A percentile compares a stretch with the other conserved stretches of the same genome.
These are phyloP conservation scores for Zaprionus africanus DNA, from an alignment of 1,140 invertebrate genomes.

Conservation along the genomic window DNA sequence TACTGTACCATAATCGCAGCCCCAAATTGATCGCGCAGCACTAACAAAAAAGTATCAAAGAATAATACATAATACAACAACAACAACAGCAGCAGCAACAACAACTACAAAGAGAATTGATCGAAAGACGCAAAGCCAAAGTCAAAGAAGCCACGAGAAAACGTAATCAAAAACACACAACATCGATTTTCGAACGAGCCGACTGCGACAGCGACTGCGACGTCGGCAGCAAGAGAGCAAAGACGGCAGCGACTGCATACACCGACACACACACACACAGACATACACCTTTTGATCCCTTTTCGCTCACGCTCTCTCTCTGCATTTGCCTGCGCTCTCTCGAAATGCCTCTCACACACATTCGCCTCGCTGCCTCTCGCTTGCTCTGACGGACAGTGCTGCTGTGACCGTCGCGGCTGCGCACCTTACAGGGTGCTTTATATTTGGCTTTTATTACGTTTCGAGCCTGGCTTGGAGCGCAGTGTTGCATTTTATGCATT, in stretches of 20 bases:
- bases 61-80: conserved; percentile 56
- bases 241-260: conserved; percentile 8
- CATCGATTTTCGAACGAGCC: conserved; percentile 76
- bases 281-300: conserved; percentile 72
- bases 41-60: conserved; percentile 59
- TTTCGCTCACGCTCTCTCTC: conserved; percentile 54
- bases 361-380: conserved; percentile 22
- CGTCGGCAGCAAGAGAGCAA: conserved; percentile 14
- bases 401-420: conserved; percentile 41
- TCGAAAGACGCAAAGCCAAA: conserved; percentile 20
- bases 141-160: conserved; percentile 67
- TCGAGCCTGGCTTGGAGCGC: conserved; percentile 45
- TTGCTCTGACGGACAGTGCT: conserved; percentile 35
- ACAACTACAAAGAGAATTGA: not conserved
- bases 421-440: conserved; percentile 71
- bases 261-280: conserved; percentile 32
- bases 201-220: conserved; percentile 38
- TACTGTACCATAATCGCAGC: conserved; percentile 82
- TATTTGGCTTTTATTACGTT: conserved; percentile 51
- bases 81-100: conserved; percentile 52
- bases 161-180: conserved; percentile 74
- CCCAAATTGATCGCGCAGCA: conserved; percentile 77
- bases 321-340: conserved; percentile 20
- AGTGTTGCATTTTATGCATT: conserved; percentile 73
- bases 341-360: conserved; percentile 12